phyloP scores from a whole-genome alignment of 1,140 invertebrate genomes.

The Latrodectus geometricus region DNA sequence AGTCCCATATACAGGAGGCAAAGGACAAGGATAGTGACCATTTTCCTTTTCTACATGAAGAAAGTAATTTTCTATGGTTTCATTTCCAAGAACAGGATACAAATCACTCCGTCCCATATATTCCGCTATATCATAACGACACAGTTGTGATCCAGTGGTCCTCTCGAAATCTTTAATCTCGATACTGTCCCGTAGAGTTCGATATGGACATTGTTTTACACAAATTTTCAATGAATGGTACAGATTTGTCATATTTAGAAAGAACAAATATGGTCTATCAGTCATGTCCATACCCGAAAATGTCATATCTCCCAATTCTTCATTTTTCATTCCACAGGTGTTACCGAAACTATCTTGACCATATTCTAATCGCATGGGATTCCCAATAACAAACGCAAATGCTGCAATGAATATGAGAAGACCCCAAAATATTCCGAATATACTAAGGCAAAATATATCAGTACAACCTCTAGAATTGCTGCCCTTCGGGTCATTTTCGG shows the following conservation, averaged over 20 bases:
- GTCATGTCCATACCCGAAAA: conserved; percentile 84
- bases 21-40: conserved; percentile 47
- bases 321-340: conserved; percentile 87
- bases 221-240: conserved; percentile 86
- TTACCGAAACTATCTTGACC: conserved; percentile 97
- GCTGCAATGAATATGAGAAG: conserved; percentile 88
- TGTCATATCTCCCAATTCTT: conserved; percentile 78
- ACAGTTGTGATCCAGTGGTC: conserved; percentile 80
- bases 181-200: conserved; percentile 74
- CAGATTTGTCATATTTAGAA: conserved; percentile 83
- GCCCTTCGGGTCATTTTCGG: not conserved
- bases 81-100: conserved; percentile 38
- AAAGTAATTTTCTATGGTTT: conserved; percentile 48
- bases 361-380: conserved; percentile 87
- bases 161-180: conserved; percentile 83
- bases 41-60: conserved; percentile 27
- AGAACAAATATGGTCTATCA: conserved; percentile 85
- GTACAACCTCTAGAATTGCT: conserved; percentile 72
- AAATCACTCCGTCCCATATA: conserved; percentile 36
- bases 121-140: conserved; percentile 75
- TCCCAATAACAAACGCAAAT: conserved; percentile 90
- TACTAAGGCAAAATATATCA: conserved; percentile 84
- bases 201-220: conserved; percentile 86
- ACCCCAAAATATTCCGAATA: conserved; percentile 88
- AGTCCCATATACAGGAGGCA: conserved; percentile 44